Percentiles rank a stretch among this genome's conserved stretches.
Evolutionary conservation across 2,888 invertebrate species (phyloP).

Genomic region (Drosophila melanosoma): DNA sequence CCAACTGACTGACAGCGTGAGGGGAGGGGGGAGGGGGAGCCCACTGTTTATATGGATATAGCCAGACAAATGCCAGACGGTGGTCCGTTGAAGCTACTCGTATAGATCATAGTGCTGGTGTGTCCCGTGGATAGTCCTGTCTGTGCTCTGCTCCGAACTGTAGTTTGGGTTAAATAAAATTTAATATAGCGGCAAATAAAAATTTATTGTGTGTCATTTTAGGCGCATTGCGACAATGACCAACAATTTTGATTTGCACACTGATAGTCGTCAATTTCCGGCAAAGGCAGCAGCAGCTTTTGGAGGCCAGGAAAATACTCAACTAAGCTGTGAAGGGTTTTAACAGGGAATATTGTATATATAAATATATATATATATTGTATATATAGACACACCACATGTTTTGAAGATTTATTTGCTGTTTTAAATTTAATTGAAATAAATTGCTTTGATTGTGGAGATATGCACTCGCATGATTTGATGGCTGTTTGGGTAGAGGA

Average conservation of each 20-base stretch:
- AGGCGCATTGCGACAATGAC: constrained; percentile 67
- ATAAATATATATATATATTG: background rate
- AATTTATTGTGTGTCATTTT: constrained; percentile 78
- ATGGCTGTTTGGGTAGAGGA: background rate
- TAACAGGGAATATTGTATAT: background rate
- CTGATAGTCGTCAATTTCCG: constrained; percentile 71
- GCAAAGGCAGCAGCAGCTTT: constrained; percentile 8
- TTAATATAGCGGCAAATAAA: constrained; percentile 78
- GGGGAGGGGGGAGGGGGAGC: background rate
- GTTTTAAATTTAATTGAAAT: constrained; percentile 75
- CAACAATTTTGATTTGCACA: constrained; percentile 67
- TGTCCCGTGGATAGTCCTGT: constrained; percentile 14
- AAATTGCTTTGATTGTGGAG: constrained; percentile 63
- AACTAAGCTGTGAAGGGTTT: constrained; percentile 20
- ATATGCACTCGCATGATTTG: constrained; percentile 40
- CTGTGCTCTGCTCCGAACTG: background rate
- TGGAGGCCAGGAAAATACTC: background rate
- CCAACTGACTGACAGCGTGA: background rate
- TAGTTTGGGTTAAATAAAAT: constrained; percentile 60
- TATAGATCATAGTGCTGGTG: constrained; percentile 27
- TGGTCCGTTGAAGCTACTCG: constrained; percentile 21
- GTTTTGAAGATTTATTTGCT: constrained; percentile 61
- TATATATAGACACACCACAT: constrained; percentile 8
- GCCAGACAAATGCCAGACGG: constrained; percentile 54
- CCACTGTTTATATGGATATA: constrained; percentile 38